These are phyloP conservation scores for Pagrus major DNA, from an alignment of 2,113 vertebrate species.

Conservation along the genomic window DNA sequence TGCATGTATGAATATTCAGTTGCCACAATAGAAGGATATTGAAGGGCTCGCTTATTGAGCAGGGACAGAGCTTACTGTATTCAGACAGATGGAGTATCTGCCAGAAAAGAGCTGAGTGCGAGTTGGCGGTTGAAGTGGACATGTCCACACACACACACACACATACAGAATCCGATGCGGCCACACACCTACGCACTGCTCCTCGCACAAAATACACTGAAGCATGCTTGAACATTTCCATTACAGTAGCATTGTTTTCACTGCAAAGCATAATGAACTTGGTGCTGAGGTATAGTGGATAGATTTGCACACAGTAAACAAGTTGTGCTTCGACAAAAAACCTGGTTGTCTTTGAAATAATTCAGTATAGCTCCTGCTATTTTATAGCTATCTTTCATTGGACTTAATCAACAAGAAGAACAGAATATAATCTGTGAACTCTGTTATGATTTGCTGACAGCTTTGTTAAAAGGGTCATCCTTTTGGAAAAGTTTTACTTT, in stretches of 20 bases:
- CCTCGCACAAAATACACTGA: constrained; percentile 22
- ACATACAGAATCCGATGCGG: constrained; percentile 30
- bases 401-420: neutral
- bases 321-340: neutral
- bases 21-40: neutral
- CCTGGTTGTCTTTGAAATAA: neutral
- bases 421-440: neutral
- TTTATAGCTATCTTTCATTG: too few relatives aligned
- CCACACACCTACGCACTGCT: constrained; percentile 61
- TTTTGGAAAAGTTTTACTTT: neutral
- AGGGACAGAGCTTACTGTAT: constrained; percentile 24
- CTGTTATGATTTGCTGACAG: neutral
- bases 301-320: constrained; percentile 11
- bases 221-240: constrained; percentile 36
- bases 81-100: constrained; percentile 65
- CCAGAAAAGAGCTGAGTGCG: constrained; percentile 40
- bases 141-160: constrained; percentile 19
- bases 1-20: neutral
- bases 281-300: neutral
- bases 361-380: neutral
- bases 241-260: constrained; percentile 23
- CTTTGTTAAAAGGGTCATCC: neutral
- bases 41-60: constrained; percentile 3
- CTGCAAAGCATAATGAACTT: constrained; percentile 19
- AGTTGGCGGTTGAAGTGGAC: constrained; percentile 61